A percentile compares a stretch with the other conserved stretches of the same genome.
Evolutionary conservation across 2,888 invertebrate species (phyloP).

Genomic region (Germaria angustata): DNA sequence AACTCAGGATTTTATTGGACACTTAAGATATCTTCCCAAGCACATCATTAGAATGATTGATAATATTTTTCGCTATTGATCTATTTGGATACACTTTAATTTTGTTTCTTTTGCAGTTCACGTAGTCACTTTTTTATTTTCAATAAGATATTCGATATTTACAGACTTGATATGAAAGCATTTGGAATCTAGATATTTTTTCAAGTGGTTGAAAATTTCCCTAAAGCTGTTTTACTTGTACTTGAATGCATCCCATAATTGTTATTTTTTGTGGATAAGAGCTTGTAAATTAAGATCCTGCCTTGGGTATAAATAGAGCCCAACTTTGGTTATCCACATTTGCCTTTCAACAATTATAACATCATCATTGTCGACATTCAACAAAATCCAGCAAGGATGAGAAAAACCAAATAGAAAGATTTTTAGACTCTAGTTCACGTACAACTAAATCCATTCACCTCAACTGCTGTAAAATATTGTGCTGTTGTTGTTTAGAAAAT

Average conservation of each 20-base stretch:
- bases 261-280: background rate
- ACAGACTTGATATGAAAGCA: too few relatives aligned
- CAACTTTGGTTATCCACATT: conserved; percentile 41
- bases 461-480: background rate
- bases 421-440: background rate
- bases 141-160: too few relatives aligned
- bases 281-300: conserved; percentile 33
- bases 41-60: too few relatives aligned
- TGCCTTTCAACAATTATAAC: conserved; percentile 3
- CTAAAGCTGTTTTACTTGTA: conserved; percentile 1
- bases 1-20: too few relatives aligned
- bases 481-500: conserved; percentile 37
- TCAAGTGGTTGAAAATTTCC: background rate
- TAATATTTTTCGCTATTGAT: too few relatives aligned
- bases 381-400: background rate
- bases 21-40: too few relatives aligned
- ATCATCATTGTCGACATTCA: background rate
- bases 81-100: too few relatives aligned
- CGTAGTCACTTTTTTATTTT: too few relatives aligned
- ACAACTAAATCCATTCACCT: background rate
- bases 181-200: too few relatives aligned
- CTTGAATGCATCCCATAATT: background rate
- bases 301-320: conserved; percentile 7
- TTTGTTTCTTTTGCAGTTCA: too few relatives aligned
- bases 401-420: background rate